These are phyloP conservation scores for Dolichallabes microphthalmus DNA, from an alignment of 2,113 vertebrate species.

Conservation along the genomic window DNA sequence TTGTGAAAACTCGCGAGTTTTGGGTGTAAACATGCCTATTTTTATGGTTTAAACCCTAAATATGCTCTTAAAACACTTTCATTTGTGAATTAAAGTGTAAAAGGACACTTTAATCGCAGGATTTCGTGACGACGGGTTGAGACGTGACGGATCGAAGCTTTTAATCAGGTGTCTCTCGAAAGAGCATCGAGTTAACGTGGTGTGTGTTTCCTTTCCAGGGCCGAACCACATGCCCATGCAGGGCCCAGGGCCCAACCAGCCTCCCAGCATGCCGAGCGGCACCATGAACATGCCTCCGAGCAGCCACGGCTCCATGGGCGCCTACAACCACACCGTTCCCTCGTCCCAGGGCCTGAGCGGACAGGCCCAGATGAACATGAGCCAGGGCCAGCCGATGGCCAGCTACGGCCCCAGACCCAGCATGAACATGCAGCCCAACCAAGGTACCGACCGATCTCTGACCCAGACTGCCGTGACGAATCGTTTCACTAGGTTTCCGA, in stretches of 20 bases:
- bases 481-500: not conserved
- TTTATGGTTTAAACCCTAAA: no score
- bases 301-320: conserved; percentile 93
- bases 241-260: conserved; percentile 93
- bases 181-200: not conserved
- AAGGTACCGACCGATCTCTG: conserved; percentile 77
- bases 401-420: conserved; percentile 93
- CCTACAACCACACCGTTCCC: conserved; percentile 91
- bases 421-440: conserved; percentile 96
- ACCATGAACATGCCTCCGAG: conserved; percentile 93
- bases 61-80: no score
- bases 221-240: conserved; percentile 98
- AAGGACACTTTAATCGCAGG: no score
- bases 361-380: conserved; percentile 96
- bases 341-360: conserved; percentile 90
- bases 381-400: conserved; percentile 92
- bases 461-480: not conserved
- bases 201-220: conserved; percentile 73
- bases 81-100: no score
- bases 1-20: no score
- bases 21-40: no score
- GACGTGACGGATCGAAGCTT: not conserved
- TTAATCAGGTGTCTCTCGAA: not conserved
- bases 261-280: conserved; percentile 88
- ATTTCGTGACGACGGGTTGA: not conserved